Evolutionary conservation across 2,888 invertebrate species (phyloP).

Genomic region (Anoncus sp.): DNA sequence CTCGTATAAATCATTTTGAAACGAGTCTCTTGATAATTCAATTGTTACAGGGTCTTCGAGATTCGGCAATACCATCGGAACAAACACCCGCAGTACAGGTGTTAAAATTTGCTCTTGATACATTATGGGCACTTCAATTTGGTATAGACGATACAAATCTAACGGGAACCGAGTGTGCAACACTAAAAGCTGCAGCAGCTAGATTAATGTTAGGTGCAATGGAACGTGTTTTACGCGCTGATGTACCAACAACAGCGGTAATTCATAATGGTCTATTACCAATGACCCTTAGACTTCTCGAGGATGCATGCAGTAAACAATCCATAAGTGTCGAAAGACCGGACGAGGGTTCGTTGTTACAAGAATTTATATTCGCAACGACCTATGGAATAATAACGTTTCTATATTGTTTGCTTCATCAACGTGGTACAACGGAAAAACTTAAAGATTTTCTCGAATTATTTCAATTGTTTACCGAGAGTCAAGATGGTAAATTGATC

Average conservation of each 20-base stretch:
- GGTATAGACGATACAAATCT: constrained; percentile 83
- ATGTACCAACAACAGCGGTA: constrained; percentile 85
- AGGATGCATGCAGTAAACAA: constrained; percentile 84
- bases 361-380: constrained; percentile 86
- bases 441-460: constrained; percentile 85
- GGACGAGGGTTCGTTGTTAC: constrained; percentile 84
- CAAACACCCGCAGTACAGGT: constrained; percentile 86
- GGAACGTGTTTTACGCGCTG: constrained; percentile 85
- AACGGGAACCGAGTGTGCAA: constrained; percentile 82
- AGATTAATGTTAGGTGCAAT: constrained; percentile 86
- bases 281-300: constrained; percentile 86
- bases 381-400: constrained; percentile 86
- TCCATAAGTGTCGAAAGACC: constrained; percentile 64
- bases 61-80: constrained; percentile 84
- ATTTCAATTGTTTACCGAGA: constrained; percentile 86
- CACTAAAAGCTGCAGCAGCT: constrained; percentile 85
- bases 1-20: constrained; percentile 85
- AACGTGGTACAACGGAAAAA: constrained; percentile 83
- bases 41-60: constrained; percentile 85
- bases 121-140: constrained; percentile 86
- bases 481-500: constrained; percentile 85
- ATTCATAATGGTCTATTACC: constrained; percentile 87
- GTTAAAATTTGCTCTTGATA: constrained; percentile 86
- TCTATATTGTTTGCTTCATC: constrained; percentile 86
- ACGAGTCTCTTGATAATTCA: constrained; percentile 86